Evolutionary conservation across 2,888 invertebrate species (phyloP).

Genomic region (Lordiphosa andalusiaca): DNA sequence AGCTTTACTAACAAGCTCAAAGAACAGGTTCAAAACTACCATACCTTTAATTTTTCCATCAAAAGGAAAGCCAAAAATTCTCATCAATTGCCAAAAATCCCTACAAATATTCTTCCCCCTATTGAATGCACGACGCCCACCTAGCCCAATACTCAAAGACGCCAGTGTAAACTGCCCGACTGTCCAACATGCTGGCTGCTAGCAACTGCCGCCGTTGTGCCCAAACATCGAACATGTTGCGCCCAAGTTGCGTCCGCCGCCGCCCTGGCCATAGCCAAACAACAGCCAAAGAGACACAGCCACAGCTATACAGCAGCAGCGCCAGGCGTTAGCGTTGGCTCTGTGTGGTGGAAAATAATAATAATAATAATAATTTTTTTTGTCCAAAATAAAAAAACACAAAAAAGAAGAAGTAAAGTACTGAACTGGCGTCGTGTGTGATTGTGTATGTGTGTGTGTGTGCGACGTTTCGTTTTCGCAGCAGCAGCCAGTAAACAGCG

Average conservation of each 20-base stretch:
- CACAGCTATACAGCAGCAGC: slow-evolving; percentile 10
- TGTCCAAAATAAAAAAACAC: not conserved
- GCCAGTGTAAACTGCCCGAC: not conserved
- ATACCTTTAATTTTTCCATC: too few relatives aligned
- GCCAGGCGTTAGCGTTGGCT: slow-evolving; percentile 9
- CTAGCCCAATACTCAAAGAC: not conserved
- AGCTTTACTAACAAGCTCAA: too few relatives aligned
- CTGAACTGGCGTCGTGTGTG: slow-evolving; percentile 14
- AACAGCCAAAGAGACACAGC: slow-evolving; percentile 4
- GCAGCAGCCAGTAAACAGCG: slow-evolving; percentile 24
- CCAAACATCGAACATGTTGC: not conserved
- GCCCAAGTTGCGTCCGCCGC: not conserved
- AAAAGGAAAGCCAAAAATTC: too few relatives aligned
- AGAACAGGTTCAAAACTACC: too few relatives aligned
- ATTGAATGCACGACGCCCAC: too few relatives aligned
- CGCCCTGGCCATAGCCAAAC: slow-evolving; percentile 4
- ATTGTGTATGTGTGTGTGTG: slow-evolving; percentile 3
- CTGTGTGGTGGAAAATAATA: slow-evolving; percentile 5
- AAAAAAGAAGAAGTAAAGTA: not conserved
- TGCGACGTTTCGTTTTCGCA: slow-evolving; percentile 13
- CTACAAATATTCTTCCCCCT: too few relatives aligned
- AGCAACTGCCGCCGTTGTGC: too few relatives aligned
- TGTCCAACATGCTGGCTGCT: too few relatives aligned
- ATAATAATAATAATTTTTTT: slow-evolving; percentile 1
- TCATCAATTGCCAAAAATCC: too few relatives aligned